Evolutionary conservation across 2,797 vertebrate species (phyloP).

Genomic region (Miichthys miiuy): DNA sequence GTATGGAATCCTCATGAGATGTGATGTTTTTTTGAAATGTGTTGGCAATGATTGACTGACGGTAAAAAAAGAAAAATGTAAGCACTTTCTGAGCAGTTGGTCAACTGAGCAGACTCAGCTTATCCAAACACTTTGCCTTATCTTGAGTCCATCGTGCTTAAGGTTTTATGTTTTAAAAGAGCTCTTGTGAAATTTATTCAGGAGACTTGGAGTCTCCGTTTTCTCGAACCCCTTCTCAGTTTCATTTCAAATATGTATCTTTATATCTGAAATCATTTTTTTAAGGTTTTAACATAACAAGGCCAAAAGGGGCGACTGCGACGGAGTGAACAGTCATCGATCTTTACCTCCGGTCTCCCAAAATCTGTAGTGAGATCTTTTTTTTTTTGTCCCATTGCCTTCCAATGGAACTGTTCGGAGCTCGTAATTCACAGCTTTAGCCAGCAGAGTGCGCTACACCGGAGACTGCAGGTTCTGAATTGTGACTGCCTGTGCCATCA

Average conservation of each 20-base stretch:
- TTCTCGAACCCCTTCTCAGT: slow-evolving; percentile 56
- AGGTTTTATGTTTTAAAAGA: slow-evolving; percentile 79
- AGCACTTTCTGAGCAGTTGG: slow-evolving; percentile 85
- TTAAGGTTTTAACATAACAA: slow-evolving; percentile 47
- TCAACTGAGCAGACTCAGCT: slow-evolving; percentile 82
- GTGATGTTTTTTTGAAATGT: slow-evolving; percentile 45
- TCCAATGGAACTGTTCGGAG: slow-evolving; percentile 61
- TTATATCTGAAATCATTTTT: slow-evolving; percentile 50
- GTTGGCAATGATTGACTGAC: slow-evolving; percentile 72
- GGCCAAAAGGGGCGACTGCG: slow-evolving; percentile 62
- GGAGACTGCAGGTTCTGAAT: slow-evolving; percentile 45
- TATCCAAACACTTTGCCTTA: slow-evolving; percentile 87
- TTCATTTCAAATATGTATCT: slow-evolving; percentile 66
- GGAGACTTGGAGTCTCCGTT: slow-evolving; percentile 51
- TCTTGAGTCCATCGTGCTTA: slow-evolving; percentile 83
- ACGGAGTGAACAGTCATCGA: slow-evolving; percentile 28
- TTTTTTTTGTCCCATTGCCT: slow-evolving; percentile 57
- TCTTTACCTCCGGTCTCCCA: slow-evolving; percentile 42
- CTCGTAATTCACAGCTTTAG: slow-evolving; percentile 55
- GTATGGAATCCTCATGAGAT: slow-evolving; percentile 60
- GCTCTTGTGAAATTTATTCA: slow-evolving; percentile 65
- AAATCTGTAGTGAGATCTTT: slow-evolving; percentile 37
- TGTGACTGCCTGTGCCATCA: slow-evolving; percentile 64
- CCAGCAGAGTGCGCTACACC: slow-evolving; percentile 68
- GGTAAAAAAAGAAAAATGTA: slow-evolving; percentile 57